Percentiles rank a stretch among this genome's conserved stretches.
Evolutionary conservation across 2,888 invertebrate species (phyloP).

Genomic region (Choreutis nemorana): DNA sequence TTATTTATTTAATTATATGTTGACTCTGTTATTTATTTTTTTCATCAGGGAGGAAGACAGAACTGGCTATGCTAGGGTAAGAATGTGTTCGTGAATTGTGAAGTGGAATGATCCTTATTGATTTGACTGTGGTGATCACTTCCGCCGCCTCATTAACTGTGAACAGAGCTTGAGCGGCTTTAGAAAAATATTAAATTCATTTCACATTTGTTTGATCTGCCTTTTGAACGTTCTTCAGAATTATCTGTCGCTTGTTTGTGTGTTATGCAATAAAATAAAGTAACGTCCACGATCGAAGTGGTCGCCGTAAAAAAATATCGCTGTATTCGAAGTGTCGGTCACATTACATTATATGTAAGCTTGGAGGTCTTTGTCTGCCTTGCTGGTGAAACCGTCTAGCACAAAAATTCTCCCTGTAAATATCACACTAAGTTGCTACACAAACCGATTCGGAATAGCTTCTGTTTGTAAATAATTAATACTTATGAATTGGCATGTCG

Average conservation of each 20-base stretch:
- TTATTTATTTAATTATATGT: slow-evolving; percentile 13
- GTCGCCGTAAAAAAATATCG: neutral
- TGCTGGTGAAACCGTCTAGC: slow-evolving; percentile 65
- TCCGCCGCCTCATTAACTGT: too few species aligned
- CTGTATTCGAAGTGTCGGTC: too few species aligned
- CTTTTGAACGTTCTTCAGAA: slow-evolving; percentile 29
- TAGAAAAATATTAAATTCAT: slow-evolving; percentile 16
- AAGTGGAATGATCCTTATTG: too few species aligned
- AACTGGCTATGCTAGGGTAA: slow-evolving; percentile 66
- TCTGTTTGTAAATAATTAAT: slow-evolving; percentile 51
- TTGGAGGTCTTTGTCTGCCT: slow-evolving; percentile 55
- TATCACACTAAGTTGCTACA: slow-evolving; percentile 21
- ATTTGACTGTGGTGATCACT: too few species aligned
- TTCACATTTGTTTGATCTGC: too few species aligned
- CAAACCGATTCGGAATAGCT: slow-evolving; percentile 27
- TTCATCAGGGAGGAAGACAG: slow-evolving; percentile 68
- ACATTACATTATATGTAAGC: slow-evolving; percentile 30
- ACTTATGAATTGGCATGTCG: slow-evolving; percentile 43
- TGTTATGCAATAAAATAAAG: slow-evolving; percentile 23
- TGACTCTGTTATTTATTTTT: slow-evolving; percentile 37
- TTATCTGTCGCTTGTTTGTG: slow-evolving; percentile 34
- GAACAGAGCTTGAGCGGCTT: slow-evolving; percentile 26
- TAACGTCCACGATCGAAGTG: neutral
- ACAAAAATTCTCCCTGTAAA: slow-evolving; percentile 36
- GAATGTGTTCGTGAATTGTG: slow-evolving; percentile 53